Base-by-base conservation (phyloP, 2,113 vertebrate species). In the Alosa alosa region DNA sequence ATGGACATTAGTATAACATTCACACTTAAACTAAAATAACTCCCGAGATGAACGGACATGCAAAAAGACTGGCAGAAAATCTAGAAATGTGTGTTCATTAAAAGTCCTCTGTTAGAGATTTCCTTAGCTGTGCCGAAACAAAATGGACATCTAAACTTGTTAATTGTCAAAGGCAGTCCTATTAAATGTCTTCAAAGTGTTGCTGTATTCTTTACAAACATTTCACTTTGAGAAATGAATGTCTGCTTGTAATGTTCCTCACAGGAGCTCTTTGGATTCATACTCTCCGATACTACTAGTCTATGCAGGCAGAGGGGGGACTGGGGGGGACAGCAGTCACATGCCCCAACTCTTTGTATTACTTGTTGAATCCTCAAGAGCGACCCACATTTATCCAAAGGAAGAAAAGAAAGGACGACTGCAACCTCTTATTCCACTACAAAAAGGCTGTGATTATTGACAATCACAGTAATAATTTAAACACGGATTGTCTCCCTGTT, bases 321-420 rank as follows among this genome's bases (percentile, higher is more conserved):
- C 31, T 1, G 87, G 41, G 91, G 90, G 86, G 88, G 88, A 91
- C 92, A 89, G 93, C 91, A 25, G 93, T 94, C 94, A 95, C 91
- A 90, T 94, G 93, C 90, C 91, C 81, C 49, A 85, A 82, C 36
- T 90, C 93, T 94, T 94, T 95, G 92, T 94, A 90, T 93, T 92
- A 95, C 93, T 94, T 95, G 93, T 94, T 95, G 93, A 94, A 94
- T 93, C 88, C 87, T 90, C 89, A 91, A 93, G 92, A 94, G 91
- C 91, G 90, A 89, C 90, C 88, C 64, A 86, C 89, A 94, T 93
- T 93, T 47, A 18, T 68, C 55, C 55, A 82, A 52, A 84, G 31
- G 64, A 81, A 81, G 52, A 75, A 18, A 45, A 81, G 39, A 44
- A 52, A 72, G 82, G 49, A 87, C 92, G 91, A 92, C 90, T 88